Base-by-base conservation (phyloP, 2,797 vertebrate species). In the Falco novaeseelandiae region DNA sequence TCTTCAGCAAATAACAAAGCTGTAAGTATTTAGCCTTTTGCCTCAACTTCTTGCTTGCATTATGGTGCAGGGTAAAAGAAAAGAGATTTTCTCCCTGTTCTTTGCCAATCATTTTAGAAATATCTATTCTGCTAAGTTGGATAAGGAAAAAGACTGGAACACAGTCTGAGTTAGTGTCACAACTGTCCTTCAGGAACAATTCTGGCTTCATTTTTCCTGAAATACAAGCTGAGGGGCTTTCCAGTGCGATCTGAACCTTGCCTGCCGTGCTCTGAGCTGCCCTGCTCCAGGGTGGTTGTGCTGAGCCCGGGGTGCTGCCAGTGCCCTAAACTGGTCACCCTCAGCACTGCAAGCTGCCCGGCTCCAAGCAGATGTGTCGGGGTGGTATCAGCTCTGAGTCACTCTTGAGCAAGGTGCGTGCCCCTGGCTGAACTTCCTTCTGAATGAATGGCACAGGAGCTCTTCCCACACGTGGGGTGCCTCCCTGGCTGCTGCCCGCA, bases 291-390 rank as follows among this genome's bases (percentile, higher is more conserved):
- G 49, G 8, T 49, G n/a, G 21, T n/a, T 27, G 3, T 32, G 55
- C 10, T 10, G 15, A 34, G 32, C 12, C 46, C 3, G 0, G 26
- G 54, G 23, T 27, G 42, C 71, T 78, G 48, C 20, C 1, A 2
- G 2, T 42, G 44, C 40, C 4, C 1, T 30, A 15, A 32, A 30
- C 36, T 15, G 19, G 14, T n/a, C 30, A 14, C 36, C 14, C n/a
- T 38, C 1, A 2, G 32, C 54, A 13, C 32, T 3, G 38, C 13
- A 4, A 54, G n/a, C 51, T 19, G 25, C 22, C 30, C 0, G 2
- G 25, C 42, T 77, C 65, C 23, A 8, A 34, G 20, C 30, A 48
- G 2, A 25, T 0, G 0, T 5, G 20, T 36, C 0, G 0, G 5
- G 25, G 29, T 29, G 19, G 21, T 16, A 9, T 59, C 21, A 22